Evolutionary conservation across 2,888 invertebrate species (phyloP), one percentile per base, ranked within the genome.

Genomic region (Tachina lurida): DNA sequence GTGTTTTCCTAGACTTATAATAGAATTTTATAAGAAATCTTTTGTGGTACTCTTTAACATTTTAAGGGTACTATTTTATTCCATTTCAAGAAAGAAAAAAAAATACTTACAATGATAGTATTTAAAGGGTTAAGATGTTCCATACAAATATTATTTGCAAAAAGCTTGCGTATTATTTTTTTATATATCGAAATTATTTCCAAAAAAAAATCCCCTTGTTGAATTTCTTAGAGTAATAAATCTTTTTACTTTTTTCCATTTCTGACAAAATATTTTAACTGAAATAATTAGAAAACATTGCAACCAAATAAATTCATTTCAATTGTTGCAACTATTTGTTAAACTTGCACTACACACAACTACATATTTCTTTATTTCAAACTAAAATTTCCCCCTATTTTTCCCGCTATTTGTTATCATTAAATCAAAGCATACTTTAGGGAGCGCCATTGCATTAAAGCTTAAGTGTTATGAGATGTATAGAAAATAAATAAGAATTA

Each of bases 361-460:
- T 8, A n/a, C n/a, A n/a, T n/a, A 22, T n/a, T 52, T 19, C 19
- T 56, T 75, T 45, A 62, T 15, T 54, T 58, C 15, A 62, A 47
- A 17, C n/a, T 0, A 47, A 52, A 78, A 15, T 31, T 54, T 47
- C 52, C 52, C 62, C 60, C 45, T 70, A 45, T 75, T 75, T 15
- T 75, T 2, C 10, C 22, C 10, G 15, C 12, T 49, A 9, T 70
- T 56, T 47, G 10, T 15, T 65, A 22, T 15, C 7, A 43, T 22
- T 62, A 43, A 62, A 70, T 43, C n/a, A 5, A 52, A 78, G 70
- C 70, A 70, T 78, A 70, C 70, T 70, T 70, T 70, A 45, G 78
- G 78, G 70, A n/a, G 78, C 5, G 10, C 31, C 13, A n/a, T 12
- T 78, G 45, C 22, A 63, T 15, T 22, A n/a, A 13, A 75, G 52